Evolutionary conservation across 2,888 invertebrate species (phyloP), one percentile per base, ranked within the genome.

Genomic region (Dasypolia templi): DNA sequence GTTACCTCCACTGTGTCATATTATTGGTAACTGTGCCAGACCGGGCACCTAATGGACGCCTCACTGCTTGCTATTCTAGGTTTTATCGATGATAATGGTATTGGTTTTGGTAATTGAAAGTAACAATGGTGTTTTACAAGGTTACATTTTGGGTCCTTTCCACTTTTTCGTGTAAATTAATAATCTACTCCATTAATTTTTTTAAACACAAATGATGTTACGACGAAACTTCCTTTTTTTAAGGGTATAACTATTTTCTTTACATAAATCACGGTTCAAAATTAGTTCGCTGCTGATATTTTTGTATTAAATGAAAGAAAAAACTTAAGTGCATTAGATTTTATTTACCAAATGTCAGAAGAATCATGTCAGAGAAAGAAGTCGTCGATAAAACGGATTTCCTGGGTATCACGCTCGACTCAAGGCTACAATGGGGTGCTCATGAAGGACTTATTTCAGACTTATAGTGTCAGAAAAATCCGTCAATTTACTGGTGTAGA

Each of bases 1-100:
- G 55, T 72, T 77, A 72, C 83, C 63, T 72, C 63, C 59, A 12
- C 32, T n/a, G 59, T 46, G 64, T 46, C 44, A n/a, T 35, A 58
- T 19, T 63, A 61, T 49, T 17, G 17, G 32, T 26, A 32, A 6
- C 14, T 35, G 26, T 44, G 26, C 39, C n/a, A 6, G 51, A 58
- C 32, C 7, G 51, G 14, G 17, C 75, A n/a, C 6, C 46, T 67
- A 46, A n/a, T 75, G 78, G 39, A 67, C 17, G 14, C 35, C 19
- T 63, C 75, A 39, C 35, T 65, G 17, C 42, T 39, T 39, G 22
- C 39, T n/a, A 49, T 42, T 61, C 19, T n/a, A 55, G n/a, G 1
- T 35, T 65, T 55, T 44, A 58, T 49, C 64, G 17, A 17, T 29
- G 3, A 19, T 29, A 19, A 32, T 19, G 29, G 9, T 26, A 53